Conservation (phyloP, 2,113 vertebrate species). For the Oryzias celebensis region DNA sequence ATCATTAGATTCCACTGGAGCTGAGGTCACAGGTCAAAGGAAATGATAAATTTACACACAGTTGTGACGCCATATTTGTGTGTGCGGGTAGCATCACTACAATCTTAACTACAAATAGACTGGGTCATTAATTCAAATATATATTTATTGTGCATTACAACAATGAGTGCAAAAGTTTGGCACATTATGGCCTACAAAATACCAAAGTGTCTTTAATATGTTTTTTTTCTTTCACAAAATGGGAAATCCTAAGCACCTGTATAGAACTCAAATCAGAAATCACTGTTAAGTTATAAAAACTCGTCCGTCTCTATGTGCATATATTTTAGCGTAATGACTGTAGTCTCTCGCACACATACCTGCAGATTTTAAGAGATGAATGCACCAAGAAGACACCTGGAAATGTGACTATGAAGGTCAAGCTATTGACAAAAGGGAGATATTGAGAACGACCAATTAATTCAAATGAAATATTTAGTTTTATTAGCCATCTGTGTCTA, state of each 20-base stretch:
- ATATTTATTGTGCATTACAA: slow-evolving; percentile 40
- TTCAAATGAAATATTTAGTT: slow-evolving; percentile 53
- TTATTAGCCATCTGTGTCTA: slow-evolving; percentile 57
- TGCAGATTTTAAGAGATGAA: slow-evolving; percentile 57
- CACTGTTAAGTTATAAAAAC: slow-evolving; percentile 59
- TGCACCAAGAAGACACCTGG: slow-evolving; percentile 46
- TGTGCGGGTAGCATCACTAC: slow-evolving; percentile 62
- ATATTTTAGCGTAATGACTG: slow-evolving; percentile 65
- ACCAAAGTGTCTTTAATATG: slow-evolving; percentile 77
- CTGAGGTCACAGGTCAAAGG: slow-evolving; percentile 66
- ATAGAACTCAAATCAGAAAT: slow-evolving; percentile 68
- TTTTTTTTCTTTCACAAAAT: slow-evolving; percentile 63
- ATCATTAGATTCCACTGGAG: slow-evolving; percentile 53
- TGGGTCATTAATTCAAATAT: slow-evolving; percentile 51
- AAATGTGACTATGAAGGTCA: slow-evolving; percentile 53
- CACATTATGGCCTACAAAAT: slow-evolving; percentile 64
- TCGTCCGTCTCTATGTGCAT: slow-evolving; percentile 58
- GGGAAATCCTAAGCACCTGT: slow-evolving; percentile 66
- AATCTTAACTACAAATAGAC: slow-evolving; percentile 65
- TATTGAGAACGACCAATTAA: slow-evolving; percentile 43
- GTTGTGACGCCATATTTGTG: slow-evolving; percentile 52
- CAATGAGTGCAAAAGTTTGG: slow-evolving; percentile 42
- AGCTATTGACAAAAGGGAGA: slow-evolving; percentile 62
- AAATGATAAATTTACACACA: slow-evolving; percentile 24
- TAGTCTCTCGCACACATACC: slow-evolving; percentile 61